These are phyloP conservation scores for Aleiodes sp. DNA, from an alignment of 1,140 invertebrate species.

Conservation along the genomic window DNA sequence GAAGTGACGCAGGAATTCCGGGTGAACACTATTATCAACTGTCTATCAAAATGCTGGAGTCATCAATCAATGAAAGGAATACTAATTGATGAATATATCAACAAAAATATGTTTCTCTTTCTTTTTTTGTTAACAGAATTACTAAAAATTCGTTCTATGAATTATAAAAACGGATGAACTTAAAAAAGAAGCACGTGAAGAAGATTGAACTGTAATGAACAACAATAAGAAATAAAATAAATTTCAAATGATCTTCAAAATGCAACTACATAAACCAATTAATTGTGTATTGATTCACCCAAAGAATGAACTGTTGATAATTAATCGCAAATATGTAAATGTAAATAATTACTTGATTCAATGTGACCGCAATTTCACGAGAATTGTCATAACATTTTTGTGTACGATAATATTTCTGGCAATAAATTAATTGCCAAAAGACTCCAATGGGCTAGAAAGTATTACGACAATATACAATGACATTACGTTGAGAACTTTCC, in stretches of 20 bases:
- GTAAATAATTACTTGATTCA: no score
- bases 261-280: not conserved
- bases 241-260: no score
- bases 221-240: no score
- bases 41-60: no score
- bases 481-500: constrained; percentile 10
- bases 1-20: not conserved
- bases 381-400: not conserved
- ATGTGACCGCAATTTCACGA: no score
- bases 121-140: no score
- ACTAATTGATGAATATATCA: no score
- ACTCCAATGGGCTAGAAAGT: constrained; percentile 4
- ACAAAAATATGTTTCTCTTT: no score
- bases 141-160: no score
- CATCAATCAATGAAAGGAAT: not conserved
- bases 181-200: no score
- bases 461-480: constrained; percentile 14
- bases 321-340: not conserved
- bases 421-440: not conserved
- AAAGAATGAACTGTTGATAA: not conserved
- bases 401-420: not conserved
- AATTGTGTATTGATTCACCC: not conserved
- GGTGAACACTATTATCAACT: not conserved
- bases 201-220: no score
- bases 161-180: no score